Conservation (phyloP, 2,113 vertebrate species). For the Castor canadensis region DNA sequence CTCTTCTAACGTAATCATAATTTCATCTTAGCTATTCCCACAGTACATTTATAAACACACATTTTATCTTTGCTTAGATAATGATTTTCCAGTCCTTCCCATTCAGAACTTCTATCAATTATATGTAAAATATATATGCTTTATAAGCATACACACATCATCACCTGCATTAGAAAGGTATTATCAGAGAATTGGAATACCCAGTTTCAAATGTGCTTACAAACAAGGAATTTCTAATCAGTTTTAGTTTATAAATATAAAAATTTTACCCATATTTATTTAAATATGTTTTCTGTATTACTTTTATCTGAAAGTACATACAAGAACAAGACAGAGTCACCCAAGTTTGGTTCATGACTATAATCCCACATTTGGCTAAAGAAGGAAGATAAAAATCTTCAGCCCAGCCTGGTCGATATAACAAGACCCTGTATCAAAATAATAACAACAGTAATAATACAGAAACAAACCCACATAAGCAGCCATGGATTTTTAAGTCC, state of each 20-base stretch:
- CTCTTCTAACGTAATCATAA: not conserved
- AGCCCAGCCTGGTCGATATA: no score
- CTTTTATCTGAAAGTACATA: not conserved
- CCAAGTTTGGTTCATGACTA: no score
- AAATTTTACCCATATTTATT: not conserved
- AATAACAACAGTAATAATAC: no score
- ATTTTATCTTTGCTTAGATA: not conserved
- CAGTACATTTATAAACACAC: not conserved
- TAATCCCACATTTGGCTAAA: no score
- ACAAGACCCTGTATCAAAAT: no score
- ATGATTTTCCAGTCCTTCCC: not conserved
- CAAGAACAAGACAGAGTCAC: conserved; percentile 11
- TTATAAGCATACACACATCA: not conserved
- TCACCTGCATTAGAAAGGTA: not conserved
- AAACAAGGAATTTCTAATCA: not conserved
- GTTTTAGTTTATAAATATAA: not conserved
- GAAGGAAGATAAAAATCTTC: no score
- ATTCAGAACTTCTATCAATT: not conserved
- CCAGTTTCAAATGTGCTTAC: not conserved
- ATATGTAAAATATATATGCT: not conserved
- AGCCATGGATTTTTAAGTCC: not conserved
- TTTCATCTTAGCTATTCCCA: not conserved
- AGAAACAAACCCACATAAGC: not conserved
- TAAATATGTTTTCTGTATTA: not conserved
- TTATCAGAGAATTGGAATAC: not conserved